Evolutionary conservation across 2,888 invertebrate genomes (phyloP).

Genomic region (Calameuta idolon): DNA sequence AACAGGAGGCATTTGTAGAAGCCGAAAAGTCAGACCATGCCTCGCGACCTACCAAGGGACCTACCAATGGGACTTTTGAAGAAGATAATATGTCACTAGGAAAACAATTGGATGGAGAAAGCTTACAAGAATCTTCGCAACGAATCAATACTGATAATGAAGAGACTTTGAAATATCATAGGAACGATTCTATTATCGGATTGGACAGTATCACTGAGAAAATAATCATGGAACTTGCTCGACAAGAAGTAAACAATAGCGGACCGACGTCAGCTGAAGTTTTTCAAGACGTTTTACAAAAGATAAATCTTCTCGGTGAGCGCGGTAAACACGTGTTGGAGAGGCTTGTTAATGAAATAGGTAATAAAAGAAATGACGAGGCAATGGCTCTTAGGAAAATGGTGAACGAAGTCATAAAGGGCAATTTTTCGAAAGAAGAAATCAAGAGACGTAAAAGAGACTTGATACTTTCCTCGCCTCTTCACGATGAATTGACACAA

Average conservation of each 20-base stretch:
- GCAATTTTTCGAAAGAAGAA: conserved; percentile 53
- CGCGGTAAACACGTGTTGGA: conserved; percentile 71
- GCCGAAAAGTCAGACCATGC: not conserved
- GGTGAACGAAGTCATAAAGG: conserved; percentile 67
- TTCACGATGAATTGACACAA: conserved; percentile 69
- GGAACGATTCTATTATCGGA: not conserved
- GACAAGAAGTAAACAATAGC: not conserved
- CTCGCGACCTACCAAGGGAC: no score
- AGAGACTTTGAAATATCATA: not conserved
- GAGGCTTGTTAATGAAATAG: conserved; percentile 69
- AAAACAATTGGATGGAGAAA: not conserved
- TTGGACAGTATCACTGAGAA: not conserved
- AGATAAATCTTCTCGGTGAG: conserved; percentile 71
- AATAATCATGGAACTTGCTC: not conserved
- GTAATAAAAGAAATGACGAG: conserved; percentile 31
- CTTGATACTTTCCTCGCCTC: conserved; percentile 69
- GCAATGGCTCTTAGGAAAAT: conserved; percentile 34
- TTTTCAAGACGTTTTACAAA: conserved; percentile 72
- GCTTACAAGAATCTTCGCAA: not conserved
- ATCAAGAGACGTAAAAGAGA: conserved; percentile 67
- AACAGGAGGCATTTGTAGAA: not conserved
- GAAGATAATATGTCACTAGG: not conserved
- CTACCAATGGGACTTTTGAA: no score
- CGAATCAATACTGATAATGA: not conserved
- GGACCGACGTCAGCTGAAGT: conserved; percentile 68